Percentiles rank a stretch among this genome's conserved stretches.
phyloP scores from a whole-genome alignment of 2,113 vertebrate genomes.

The Pungitius pungitius region DNA sequence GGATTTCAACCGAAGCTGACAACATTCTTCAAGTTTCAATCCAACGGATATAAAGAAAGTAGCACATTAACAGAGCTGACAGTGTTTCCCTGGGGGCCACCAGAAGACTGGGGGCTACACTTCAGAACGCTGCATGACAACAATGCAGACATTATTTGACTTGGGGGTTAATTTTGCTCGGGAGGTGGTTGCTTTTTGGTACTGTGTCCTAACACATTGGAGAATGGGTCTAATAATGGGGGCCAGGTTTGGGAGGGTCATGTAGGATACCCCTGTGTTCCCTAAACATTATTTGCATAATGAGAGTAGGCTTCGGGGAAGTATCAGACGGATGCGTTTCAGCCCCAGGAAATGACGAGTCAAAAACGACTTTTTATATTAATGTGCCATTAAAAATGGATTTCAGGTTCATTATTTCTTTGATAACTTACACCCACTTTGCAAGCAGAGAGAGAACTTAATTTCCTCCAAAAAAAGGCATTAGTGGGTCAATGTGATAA shows the following conservation, averaged over 20 bases:
- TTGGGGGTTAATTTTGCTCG: not conserved
- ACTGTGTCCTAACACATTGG: conserved; percentile 9
- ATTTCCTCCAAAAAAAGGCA: conserved; percentile 51
- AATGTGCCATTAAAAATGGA: conserved; percentile 78
- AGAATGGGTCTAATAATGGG: conserved; percentile 4
- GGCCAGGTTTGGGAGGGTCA: not conserved
- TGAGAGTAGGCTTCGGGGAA: conserved; percentile 49
- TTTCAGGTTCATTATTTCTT: conserved; percentile 69
- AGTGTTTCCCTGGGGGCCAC: too few relatives aligned
- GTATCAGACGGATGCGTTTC: conserved; percentile 39
- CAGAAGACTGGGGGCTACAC: not conserved
- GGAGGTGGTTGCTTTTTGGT: conserved; percentile 23
- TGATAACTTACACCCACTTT: conserved; percentile 67
- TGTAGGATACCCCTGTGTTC: not conserved
- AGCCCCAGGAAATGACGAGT: conserved; percentile 60
- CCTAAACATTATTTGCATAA: conserved; percentile 39
- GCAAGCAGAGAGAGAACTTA: conserved; percentile 43
- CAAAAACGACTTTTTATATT: conserved; percentile 69
- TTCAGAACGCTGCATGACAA: not conserved
- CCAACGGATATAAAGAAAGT: too few relatives aligned
- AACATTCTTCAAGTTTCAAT: too few relatives aligned
- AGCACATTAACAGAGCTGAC: too few relatives aligned
- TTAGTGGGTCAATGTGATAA: conserved; percentile 40
- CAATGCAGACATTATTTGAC: not conserved
- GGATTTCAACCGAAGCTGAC: too few relatives aligned